Evolutionary conservation across 2,888 invertebrate genomes (phyloP), one percentile per base, ranked within the genome.

Genomic region (Eilema caniola): DNA sequence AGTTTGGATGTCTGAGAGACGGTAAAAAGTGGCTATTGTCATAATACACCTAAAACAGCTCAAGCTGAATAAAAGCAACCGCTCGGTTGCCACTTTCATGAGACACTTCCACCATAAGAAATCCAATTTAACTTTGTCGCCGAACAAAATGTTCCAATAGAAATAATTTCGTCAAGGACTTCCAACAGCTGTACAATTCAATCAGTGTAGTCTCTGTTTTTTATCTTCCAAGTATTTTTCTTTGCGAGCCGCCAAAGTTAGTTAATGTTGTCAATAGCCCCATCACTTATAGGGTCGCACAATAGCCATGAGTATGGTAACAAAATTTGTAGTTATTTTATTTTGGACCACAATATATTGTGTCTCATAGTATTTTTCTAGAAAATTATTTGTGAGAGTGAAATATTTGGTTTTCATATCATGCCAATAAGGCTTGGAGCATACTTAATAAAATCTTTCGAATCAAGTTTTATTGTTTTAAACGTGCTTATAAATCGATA

Each of bases 101-200:
- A 86, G 85, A 88, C 91, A 90, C 90, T 92, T 90, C 87, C 90
- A 90, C 93, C 92, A 92, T 94, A 94, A 94, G 93, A 94, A 94
- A 94, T 94, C 92, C 93, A 94, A 94, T 94, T 94, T 94, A 94
- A 94, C 94, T 94, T 94, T 92, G 92, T 91, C 93, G 88, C 89
- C 89, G 93, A 91, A 93, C 93, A 92, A 92, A 93, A 93, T 93
- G 93, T 90, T 93, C 90, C 93, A 92, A 93, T 94, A 93, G 93
- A 94, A 93, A 94, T 94, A 94, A 94, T 94, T 94, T 92, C 90
- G 92, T 93, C 92, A 93, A 94, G 92, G 91, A 91, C 90, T 88
- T 85, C 87, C 90, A 90, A 90, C 93, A 93, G 92, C 88, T 93
- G 93, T 93, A 93, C 93, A 91, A 93, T 94, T 94, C 94, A 94